phyloP scores from a whole-genome alignment of 1,140 invertebrate genomes.

The Drosophila ananassae region DNA sequence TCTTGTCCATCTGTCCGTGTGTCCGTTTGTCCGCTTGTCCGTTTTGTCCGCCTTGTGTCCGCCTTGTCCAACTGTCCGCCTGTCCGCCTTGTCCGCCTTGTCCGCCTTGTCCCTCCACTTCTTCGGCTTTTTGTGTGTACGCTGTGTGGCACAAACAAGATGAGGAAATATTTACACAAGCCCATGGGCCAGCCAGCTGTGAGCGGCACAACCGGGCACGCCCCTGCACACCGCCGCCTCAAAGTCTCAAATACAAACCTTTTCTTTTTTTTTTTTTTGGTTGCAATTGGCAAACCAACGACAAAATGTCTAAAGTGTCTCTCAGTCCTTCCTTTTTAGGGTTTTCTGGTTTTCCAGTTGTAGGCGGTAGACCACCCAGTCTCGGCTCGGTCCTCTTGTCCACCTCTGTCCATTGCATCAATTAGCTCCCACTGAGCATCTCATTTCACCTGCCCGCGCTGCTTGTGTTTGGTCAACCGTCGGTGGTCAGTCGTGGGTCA shows the following conservation, averaged over 20 bases:
- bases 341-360: constrained; percentile 7
- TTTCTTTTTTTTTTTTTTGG: not conserved
- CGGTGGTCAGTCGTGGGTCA: constrained; percentile 22
- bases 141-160: constrained; percentile 73
- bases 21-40: constrained; percentile 58
- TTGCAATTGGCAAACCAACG: constrained; percentile 69
- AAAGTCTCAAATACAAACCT: constrained; percentile 28
- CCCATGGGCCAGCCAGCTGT: constrained; percentile 63
- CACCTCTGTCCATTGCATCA: constrained; percentile 41
- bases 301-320: constrained; percentile 68
- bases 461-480: constrained; percentile 38
- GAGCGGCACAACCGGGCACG: constrained; percentile 70
- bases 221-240: constrained; percentile 59
- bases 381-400: constrained; percentile 17
- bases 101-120: constrained; percentile 43
- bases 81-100: constrained; percentile 50
- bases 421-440: constrained; percentile 71
- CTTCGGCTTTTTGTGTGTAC: constrained; percentile 25
- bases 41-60: constrained; percentile 46
- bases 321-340: not conserved
- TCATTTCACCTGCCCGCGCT: constrained; percentile 15
- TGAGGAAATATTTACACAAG: constrained; percentile 78
- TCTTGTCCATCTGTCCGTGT: constrained; percentile 30
- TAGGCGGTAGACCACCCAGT: constrained; percentile 64
- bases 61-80: constrained; percentile 22